Percentiles rank a stretch among this genome's conserved stretches.
phyloP scores from a whole-genome alignment of 2,888 invertebrate species.

The Lysandra bellargus region DNA sequence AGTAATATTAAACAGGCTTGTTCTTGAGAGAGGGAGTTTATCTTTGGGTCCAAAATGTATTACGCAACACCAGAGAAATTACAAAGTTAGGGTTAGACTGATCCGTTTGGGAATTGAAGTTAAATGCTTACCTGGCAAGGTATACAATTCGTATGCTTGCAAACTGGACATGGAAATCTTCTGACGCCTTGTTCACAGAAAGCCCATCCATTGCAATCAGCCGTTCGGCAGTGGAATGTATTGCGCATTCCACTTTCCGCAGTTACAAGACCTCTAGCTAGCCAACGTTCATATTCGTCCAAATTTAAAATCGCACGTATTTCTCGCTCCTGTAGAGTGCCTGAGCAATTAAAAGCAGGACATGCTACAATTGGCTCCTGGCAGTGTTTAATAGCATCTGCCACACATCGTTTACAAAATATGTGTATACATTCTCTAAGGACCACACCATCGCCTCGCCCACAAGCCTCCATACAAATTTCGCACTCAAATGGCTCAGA shows the following conservation, averaged over 20 bases:
- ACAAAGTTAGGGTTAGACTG: neutral
- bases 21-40: neutral
- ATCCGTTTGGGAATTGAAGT: neutral
- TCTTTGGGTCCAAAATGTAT: neutral
- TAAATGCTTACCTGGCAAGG: slow-evolving; percentile 86
- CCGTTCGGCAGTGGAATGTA: slow-evolving; percentile 94
- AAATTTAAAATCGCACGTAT: slow-evolving; percentile 85
- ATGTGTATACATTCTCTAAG: slow-evolving; percentile 92
- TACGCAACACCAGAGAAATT: no score
- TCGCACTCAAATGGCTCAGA: slow-evolving; percentile 89
- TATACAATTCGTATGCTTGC: slow-evolving; percentile 89
- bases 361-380: slow-evolving; percentile 91
- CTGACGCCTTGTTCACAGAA: slow-evolving; percentile 93
- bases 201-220: slow-evolving; percentile 94
- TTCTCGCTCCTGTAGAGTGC: slow-evolving; percentile 89
- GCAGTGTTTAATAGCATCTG: slow-evolving; percentile 86
- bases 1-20: neutral
- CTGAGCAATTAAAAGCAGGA: slow-evolving; percentile 88
- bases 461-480: slow-evolving; percentile 87
- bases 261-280: slow-evolving; percentile 88
- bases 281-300: slow-evolving; percentile 88
- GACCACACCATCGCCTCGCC: slow-evolving; percentile 85
- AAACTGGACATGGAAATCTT: slow-evolving; percentile 91
- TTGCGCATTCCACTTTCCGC: slow-evolving; percentile 90
- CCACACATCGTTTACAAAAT: slow-evolving; percentile 89